Conservation (phyloP, 2,113 vertebrate genomes). For the Trichechus manatus region DNA sequence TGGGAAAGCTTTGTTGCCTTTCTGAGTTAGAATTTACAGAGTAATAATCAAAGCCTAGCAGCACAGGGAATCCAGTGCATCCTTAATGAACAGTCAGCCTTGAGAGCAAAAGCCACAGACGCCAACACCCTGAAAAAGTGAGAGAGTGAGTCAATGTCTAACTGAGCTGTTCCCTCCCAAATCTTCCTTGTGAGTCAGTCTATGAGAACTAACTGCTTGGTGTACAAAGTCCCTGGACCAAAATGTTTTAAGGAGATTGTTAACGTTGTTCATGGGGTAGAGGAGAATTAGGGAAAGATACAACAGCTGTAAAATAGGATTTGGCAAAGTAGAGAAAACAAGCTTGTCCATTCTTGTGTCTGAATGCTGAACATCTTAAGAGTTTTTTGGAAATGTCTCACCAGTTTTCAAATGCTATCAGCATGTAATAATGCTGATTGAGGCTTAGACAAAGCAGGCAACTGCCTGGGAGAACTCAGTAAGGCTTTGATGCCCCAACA, state of each 20-base stretch:
- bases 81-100: neutral
- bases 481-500: too few species aligned
- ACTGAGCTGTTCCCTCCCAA: neutral
- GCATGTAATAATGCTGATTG: neutral
- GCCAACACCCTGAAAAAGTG: neutral
- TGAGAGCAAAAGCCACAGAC: neutral
- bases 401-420: neutral
- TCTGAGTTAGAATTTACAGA: neutral
- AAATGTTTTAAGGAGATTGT: neutral
- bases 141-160: slow-evolving; percentile 30
- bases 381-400: neutral
- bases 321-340: neutral
- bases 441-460: neutral
- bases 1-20: neutral
- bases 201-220: neutral
- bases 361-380: neutral
- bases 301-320: neutral
- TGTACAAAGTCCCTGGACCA: neutral
- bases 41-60: neutral
- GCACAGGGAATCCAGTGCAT: neutral
- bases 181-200: neutral
- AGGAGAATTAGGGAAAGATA: neutral
- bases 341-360: neutral
- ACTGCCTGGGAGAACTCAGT: neutral
- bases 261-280: neutral